phyloP scores from a whole-genome alignment of 2,113 vertebrate species.

The Dunckerocampus dactyliophorus region DNA sequence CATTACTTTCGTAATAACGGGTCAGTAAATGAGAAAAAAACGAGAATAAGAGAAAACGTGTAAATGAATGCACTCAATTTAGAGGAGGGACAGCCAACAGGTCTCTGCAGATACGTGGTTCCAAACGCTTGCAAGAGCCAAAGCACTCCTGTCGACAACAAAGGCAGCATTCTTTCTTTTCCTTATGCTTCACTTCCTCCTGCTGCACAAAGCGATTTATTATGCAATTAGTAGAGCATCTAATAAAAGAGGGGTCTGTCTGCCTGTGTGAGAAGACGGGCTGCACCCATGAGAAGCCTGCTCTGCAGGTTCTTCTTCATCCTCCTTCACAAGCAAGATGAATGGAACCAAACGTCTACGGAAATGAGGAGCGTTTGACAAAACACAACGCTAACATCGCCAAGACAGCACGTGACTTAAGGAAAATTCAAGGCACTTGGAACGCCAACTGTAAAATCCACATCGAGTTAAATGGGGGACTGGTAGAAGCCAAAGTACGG shows the following conservation, averaged over 20 bases:
- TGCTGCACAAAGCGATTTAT: conserved; percentile 15
- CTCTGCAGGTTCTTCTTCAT: not conserved
- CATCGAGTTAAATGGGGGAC: too few relatives aligned
- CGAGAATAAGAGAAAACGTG: not conserved
- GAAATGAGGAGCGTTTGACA: too few relatives aligned
- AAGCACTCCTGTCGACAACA: conserved; percentile 39
- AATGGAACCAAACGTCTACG: too few relatives aligned
- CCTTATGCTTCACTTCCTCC: conserved; percentile 44
- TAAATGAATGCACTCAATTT: not conserved
- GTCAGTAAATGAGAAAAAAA: not conserved
- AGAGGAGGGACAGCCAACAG: not conserved
- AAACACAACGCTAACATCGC: too few relatives aligned
- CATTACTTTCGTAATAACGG: not conserved
- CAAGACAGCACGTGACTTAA: too few relatives aligned
- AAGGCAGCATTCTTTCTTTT: conserved; percentile 46
- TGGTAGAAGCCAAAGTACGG: too few relatives aligned
- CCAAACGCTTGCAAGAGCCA: conserved; percentile 8
- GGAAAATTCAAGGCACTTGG: too few relatives aligned
- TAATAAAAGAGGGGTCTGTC: conserved; percentile 39
- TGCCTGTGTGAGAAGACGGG: conserved; percentile 13
- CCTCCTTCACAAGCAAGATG: too few relatives aligned
- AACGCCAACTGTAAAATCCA: too few relatives aligned
- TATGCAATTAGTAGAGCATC: conserved; percentile 42
- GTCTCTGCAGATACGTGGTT: not conserved
- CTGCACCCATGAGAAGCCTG: not conserved